phyloP scores from a whole-genome alignment of 2,113 vertebrate genomes.

The Prionailurus viverrinus region DNA sequence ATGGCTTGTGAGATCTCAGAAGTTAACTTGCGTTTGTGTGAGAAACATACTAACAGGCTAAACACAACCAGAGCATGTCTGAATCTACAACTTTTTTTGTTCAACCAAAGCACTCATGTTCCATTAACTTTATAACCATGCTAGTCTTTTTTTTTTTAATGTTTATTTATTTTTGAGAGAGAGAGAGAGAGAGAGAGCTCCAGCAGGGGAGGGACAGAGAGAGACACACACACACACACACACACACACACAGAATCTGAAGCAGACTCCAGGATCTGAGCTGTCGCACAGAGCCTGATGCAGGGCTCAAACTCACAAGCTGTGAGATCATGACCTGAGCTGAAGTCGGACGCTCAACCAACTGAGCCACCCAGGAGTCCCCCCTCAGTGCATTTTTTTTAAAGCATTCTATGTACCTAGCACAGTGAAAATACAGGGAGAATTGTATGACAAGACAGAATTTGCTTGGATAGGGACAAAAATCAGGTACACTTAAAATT shows the following conservation, averaged over 20 bases:
- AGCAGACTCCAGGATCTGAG: too few relatives aligned
- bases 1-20: not conserved
- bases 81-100: not conserved
- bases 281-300: too few relatives aligned
- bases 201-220: too few relatives aligned
- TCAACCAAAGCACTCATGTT: not conserved
- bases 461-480: not conserved
- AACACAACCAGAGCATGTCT: not conserved
- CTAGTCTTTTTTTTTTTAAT: too few relatives aligned
- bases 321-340: too few relatives aligned
- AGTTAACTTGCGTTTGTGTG: not conserved
- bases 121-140: not conserved
- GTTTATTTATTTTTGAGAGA: too few relatives aligned
- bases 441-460: not conserved
- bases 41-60: not conserved
- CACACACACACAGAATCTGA: too few relatives aligned
- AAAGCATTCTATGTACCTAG: not conserved
- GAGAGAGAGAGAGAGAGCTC: too few relatives aligned
- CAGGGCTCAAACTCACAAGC: too few relatives aligned
- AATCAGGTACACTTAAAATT: constrained; percentile 9
- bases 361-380: too few relatives aligned
- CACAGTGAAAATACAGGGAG: constrained; percentile 15
- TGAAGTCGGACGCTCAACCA: too few relatives aligned
- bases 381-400: not conserved
- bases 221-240: too few relatives aligned